Evolutionary conservation across 2,888 invertebrate genomes (phyloP).

Genomic region (Spisula solida): DNA sequence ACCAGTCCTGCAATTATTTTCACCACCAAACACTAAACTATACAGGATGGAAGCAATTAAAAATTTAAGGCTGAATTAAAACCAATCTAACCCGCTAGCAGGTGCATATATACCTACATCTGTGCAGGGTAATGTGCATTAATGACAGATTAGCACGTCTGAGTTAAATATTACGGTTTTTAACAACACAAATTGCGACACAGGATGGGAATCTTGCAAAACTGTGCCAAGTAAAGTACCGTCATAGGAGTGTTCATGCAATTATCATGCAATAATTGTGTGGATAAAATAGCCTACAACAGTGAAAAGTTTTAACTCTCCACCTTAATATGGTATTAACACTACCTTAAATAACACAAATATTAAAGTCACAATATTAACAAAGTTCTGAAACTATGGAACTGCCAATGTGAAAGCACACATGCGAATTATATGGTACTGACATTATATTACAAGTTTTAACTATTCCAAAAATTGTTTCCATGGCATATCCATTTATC

Average conservation of each 20-base stretch:
- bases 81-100: not conserved
- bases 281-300: not conserved
- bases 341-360: no score
- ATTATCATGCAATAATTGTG: not conserved
- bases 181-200: not conserved
- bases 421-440: no score
- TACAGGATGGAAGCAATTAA: conserved; percentile 18
- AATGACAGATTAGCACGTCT: not conserved
- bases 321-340: not conserved
- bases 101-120: not conserved
- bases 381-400: no score
- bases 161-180: not conserved
- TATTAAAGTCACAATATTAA: no score
- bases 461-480: no score
- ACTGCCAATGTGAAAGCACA: no score
- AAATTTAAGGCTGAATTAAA: conserved; percentile 12
- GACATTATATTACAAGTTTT: no score
- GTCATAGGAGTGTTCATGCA: no score
- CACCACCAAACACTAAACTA: not conserved
- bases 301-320: not conserved
- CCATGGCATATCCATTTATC: no score
- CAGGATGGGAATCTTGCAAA: not conserved
- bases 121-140: not conserved
- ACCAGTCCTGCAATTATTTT: not conserved
- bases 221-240: not conserved